Base-by-base conservation (phyloP, 1,140 invertebrate species). In the Heliconius eleuchia region DNA sequence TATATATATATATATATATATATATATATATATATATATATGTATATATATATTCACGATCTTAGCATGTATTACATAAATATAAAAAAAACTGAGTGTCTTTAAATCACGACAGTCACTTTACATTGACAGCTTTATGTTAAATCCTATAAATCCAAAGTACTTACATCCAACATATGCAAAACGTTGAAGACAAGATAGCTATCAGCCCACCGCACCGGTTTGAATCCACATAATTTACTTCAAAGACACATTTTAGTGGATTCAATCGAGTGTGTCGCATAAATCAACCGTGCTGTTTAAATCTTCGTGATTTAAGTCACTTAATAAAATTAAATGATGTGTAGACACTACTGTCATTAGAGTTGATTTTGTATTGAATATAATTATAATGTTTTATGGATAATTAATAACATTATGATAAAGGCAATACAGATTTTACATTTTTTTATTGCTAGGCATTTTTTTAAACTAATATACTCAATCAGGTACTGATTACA, bases 231-330 rank as follows among this genome's bases (percentile, higher is more conserved):
- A 23, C 55, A 77, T 84, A 82, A 84, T 74, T 84, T 80, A 82
- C 73, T 27, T 60, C 81, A 82, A 73, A 74, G 78, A 79, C 81
- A 83, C 76, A 78, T 84, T 84, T 84, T 84, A 84, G 83, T 84
- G 76, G 79, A 74, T 80, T 80, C 77, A 70, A 77, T 80, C 76
- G 74, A 60, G 72, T 57, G 77, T 78, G 77, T 66, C 77, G 73
- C 79, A 84, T 91, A 89, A 89, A 91, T 91, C 86, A 79, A 70
- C 19, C 57, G 71, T 73, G 77, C 80, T 79, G 73, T 84, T 87
- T 87, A 89, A 89, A 88, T 75, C 72, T 76, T 82, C 80, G 74
- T 77, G 76, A 82, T 80, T 75, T 85, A 85, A 91, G 89, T 91
- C 87, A 89, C 87, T 89, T 87, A 83, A 82, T 55, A 75, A 50